Base-by-base conservation (phyloP, 1,140 invertebrate genomes). In the Ostrea edulis region DNA sequence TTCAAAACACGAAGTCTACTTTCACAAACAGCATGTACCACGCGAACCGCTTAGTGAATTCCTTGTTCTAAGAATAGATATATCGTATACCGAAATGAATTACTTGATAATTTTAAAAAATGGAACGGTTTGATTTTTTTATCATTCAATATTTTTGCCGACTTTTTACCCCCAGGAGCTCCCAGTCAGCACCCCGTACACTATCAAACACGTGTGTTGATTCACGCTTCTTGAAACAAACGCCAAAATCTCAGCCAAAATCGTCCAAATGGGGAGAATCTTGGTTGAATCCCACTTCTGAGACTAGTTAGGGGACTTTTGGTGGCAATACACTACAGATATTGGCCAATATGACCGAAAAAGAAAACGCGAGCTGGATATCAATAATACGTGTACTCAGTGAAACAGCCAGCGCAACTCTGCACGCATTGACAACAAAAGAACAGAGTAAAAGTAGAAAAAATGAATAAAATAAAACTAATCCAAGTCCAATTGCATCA, bases 101-200 rank as follows among this genome's bases (percentile, higher is more conserved):
- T 5, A 22, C 17, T 22, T 9, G n/a, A 68, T 68, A 68, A n/a
- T n/a, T 4, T 25, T n/a, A 9, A 22, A 14, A 2, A 22, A 4
- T 9, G 35, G 35, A 22, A 25, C 7, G 0, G 4, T 58, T 68
- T 9, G 7, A 68, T 68, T 68, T 68, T 20, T 5, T 4, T n/a
- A 9, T 7, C 5, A 68, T 22, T 22, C 9, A 68, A 68, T 68
- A 4, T n/a, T 8, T 8, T 22, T 22, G 9, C 9, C 17, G 20
- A 68, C 65, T 68, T 68, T 14, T 68, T 68, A 68, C 65, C 65
- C n/a, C 65, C 17, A 68, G 17, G n/a, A n/a, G 22, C n/a, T 68
- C 65, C 65, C 20, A 22, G 9, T 25, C 20, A 22, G 22, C 22
- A 25, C 65, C 65, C 65, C 65, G n/a, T 68, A 68, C 65, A 68